Base-by-base conservation (phyloP, 2,888 invertebrate genomes). In the Tortricodes alternella region DNA sequence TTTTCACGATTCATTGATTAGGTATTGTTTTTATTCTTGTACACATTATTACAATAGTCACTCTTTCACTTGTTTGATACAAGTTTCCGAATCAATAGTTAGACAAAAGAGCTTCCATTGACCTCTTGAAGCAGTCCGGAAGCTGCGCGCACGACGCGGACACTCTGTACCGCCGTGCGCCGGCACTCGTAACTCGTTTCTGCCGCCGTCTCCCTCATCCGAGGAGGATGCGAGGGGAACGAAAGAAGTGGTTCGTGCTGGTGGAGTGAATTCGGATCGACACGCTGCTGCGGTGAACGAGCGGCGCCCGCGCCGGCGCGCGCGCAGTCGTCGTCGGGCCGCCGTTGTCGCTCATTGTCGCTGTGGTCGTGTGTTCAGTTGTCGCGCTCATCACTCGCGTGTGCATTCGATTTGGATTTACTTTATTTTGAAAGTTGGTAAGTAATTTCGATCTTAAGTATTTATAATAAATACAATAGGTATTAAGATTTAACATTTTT, bases 391-490 rank as follows among this genome's bases (percentile, higher is more conserved):
- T 7, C 19, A 3, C 13, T 49, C 49, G 53, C 44, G 53, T 46
- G 53, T 38, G 44, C 16, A 29, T 27, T 7, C 37, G n/a, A 38
- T 46, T 53, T 53, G 53, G 53, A 53, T 53, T 53, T 32, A 46
- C 29, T 38, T 35, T 24, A 21, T 21, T 29, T 46, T 53, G 13
- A 37, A n/a, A 18, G 19, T 46, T 46, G 46, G 52, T 53, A 16
- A 53, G 53, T 37, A 24, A 11, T 27, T 29, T 29, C n/a, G 18
- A 27, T 18, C 15, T 24, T 24, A 9, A 7, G 3, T 41, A n/a
- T n/a, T n/a, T n/a, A n/a, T n/a, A n/a, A n/a, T n/a, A n/a, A n/a
- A n/a, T n/a, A n/a, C n/a, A n/a, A n/a, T n/a, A n/a, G n/a, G n/a
- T n/a, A n/a, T n/a, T n/a, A n/a, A n/a, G n/a, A n/a, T n/a, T n/a